Base-by-base conservation (phyloP, 2,113 vertebrate species). In the Telmatochromis brachygnathus region DNA sequence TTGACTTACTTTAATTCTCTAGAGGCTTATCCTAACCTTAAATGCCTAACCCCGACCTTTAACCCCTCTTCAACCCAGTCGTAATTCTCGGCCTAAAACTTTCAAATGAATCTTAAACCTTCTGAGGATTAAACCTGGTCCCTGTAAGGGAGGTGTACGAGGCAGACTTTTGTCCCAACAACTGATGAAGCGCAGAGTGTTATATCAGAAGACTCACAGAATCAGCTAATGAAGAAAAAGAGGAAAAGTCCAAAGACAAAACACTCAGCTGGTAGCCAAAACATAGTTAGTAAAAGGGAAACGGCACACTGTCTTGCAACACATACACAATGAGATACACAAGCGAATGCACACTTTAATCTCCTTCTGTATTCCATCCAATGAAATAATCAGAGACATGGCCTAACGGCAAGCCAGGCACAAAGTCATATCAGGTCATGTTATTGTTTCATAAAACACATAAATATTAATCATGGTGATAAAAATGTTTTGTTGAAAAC, bases 211-310 rank as follows among this genome's bases (percentile, higher is more conserved):
- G 49, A 79, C 86, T 89, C 56, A 81, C 15, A 77, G 42, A 11
- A 9, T 83, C 56, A 37, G 49, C 79, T 86, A 82, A 90, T 65
- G 45, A 87, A 60, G 12, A 8, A 77, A 84, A 49, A 81, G 54
- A 87, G 83, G 84, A 90, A 87, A 81, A 79, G 39, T 77, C 54
- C 47, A 91, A 73, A 94, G 88, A 90, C 91, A 93, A 90, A 94
- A 94, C 89, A 95, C 39, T 45, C 42, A 62, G 21, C 79, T 77
- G 84, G 89, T 87, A 94, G 75, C 13, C 90, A 94, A 90, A 95
- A 95, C 88, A 93, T 54, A 54, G 84, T 35, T 62, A 33, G 54
- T 55, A 70, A 45, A 75, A 60, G 23, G 51, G 87, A 93, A 93
- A 84, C 58, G 19, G 14, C 70, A 65, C 70, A 88, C 82, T 60